These are phyloP conservation scores for Drosophila bifasciata DNA, from an alignment of 1,140 invertebrate genomes.

Conservation along the genomic window DNA sequence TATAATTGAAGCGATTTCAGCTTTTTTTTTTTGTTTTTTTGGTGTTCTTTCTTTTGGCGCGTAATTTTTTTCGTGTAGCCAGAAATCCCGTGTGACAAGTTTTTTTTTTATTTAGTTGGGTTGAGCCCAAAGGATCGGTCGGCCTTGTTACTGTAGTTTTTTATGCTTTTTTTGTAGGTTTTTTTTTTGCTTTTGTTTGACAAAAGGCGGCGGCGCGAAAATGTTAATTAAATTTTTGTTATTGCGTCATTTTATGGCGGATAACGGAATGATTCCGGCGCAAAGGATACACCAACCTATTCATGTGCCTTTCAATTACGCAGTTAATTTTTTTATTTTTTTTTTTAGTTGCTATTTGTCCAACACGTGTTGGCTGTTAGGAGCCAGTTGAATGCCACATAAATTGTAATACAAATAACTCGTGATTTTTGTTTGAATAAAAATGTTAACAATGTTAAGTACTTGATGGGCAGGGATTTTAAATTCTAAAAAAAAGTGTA, in stretches of 20 bases:
- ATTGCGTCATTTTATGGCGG: conserved; percentile 62
- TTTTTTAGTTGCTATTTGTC: not conserved
- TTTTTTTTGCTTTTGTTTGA: conserved; percentile 34
- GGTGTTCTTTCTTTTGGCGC: conserved; percentile 33
- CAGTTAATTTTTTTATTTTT: conserved; percentile 42
- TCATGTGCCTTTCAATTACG: conserved; percentile 51
- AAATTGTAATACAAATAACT: not conserved
- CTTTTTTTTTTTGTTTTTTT: conserved; percentile 55
- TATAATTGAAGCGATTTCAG: conserved; percentile 63
- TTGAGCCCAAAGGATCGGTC: conserved; percentile 39
- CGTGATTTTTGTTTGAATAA: conserved; percentile 13
- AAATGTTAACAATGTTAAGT: conserved; percentile 42
- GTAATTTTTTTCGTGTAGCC: conserved; percentile 44
- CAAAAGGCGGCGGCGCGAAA: conserved; percentile 49
- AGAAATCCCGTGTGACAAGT: conserved; percentile 70
- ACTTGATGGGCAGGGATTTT: conserved; percentile 1
- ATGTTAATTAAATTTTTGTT: conserved; percentile 74
- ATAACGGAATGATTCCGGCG: conserved; percentile 8
- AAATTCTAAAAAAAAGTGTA: not conserved
- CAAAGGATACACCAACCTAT: not conserved
- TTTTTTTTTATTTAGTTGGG: conserved; percentile 55
- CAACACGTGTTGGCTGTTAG: conserved; percentile 59
- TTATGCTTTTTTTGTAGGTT: conserved; percentile 33
- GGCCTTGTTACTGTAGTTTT: conserved; percentile 58
- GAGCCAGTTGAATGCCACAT: too few species aligned